Conservation (phyloP, 1,140 invertebrate species). For the Aphelinus atriplicis region DNA sequence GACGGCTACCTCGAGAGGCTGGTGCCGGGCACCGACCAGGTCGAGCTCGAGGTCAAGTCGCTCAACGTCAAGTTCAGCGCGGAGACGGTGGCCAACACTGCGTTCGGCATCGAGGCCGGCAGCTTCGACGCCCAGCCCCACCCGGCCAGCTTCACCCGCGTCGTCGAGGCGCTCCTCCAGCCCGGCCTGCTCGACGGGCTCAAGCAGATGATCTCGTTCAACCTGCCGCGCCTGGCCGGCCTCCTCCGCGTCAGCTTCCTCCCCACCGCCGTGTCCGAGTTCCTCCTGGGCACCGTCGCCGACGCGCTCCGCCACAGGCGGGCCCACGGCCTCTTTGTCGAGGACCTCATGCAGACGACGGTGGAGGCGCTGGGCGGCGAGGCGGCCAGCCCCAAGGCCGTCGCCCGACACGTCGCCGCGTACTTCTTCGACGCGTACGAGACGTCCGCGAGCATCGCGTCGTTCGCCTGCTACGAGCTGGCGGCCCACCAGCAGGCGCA, state of each 20-base stretch:
- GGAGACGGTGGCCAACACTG: constrained; percentile 38
- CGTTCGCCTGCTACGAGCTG: constrained; percentile 31
- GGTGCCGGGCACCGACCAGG: neutral
- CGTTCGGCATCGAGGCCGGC: constrained; percentile 43
- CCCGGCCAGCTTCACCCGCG: neutral
- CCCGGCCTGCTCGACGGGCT: neutral
- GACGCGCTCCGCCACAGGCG: neutral
- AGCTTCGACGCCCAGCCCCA: constrained; percentile 42
- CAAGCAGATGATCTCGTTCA: neutral
- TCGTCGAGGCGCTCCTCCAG: constrained; percentile 20
- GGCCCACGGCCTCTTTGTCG: neutral
- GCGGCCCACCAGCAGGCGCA: constrained; percentile 35
- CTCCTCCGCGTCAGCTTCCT: constrained; percentile 2
- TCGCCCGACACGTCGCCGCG: constrained; percentile 34
- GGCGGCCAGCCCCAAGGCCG: neutral
- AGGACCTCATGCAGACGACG: constrained; percentile 40
- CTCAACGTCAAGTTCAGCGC: constrained; percentile 23
- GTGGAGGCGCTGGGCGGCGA: constrained; percentile 23
- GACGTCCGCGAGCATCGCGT: constrained; percentile 31
- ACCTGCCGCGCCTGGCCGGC: neutral
- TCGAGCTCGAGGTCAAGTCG: neutral
- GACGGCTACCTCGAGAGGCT: neutral
- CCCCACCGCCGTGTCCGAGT: neutral
- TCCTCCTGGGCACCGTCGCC: neutral
- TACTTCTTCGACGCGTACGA: constrained; percentile 48